A percentile compares a stretch with the other conserved stretches of the same genome.
These are phyloP conservation scores for Cebus imitator DNA, from an alignment of 2,113 vertebrate genomes.

Conservation along the genomic window DNA sequence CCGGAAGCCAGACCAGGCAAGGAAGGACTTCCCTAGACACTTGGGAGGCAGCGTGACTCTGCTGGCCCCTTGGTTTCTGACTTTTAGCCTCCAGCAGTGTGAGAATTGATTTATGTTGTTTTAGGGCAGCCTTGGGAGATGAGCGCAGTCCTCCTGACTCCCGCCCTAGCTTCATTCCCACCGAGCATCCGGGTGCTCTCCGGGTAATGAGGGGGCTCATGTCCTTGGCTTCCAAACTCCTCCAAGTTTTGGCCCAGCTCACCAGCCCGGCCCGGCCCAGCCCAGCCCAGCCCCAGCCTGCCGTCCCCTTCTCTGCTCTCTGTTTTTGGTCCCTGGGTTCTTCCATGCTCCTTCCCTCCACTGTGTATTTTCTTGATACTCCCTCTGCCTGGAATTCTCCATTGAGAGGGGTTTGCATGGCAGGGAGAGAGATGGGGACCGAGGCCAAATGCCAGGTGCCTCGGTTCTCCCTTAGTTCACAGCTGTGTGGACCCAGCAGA, in stretches of 20 bases:
- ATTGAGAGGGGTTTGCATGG: background rate
- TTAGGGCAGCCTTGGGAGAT: background rate
- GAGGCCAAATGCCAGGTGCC: background rate
- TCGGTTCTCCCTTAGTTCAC: background rate
- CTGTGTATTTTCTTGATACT: background rate
- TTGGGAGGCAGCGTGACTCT: rapidly evolving
- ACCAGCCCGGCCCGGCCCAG: rapidly evolving
- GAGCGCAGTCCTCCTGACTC: rapidly evolving
- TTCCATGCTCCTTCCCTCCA: background rate
- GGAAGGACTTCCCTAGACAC: background rate
- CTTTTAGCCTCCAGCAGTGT: background rate
- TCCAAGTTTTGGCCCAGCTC: background rate
- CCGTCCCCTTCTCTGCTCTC: background rate
- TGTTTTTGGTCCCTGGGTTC: background rate
- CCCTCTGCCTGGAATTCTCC: background rate
- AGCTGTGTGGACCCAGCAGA: background rate
- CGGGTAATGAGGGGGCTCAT: rapidly evolving
- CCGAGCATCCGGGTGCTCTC: rapidly evolving
- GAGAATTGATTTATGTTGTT: background rate
- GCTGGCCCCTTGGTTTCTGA: background rate
- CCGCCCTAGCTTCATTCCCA: rapidly evolving
- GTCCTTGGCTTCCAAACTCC: background rate
- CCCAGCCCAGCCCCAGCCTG: rapidly evolving
- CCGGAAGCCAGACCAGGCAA: background rate
- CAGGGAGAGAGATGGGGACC: too few relatives aligned